These are phyloP conservation scores for Protonemura montana DNA, from an alignment of 2,888 invertebrate species.

Conservation along the genomic window DNA sequence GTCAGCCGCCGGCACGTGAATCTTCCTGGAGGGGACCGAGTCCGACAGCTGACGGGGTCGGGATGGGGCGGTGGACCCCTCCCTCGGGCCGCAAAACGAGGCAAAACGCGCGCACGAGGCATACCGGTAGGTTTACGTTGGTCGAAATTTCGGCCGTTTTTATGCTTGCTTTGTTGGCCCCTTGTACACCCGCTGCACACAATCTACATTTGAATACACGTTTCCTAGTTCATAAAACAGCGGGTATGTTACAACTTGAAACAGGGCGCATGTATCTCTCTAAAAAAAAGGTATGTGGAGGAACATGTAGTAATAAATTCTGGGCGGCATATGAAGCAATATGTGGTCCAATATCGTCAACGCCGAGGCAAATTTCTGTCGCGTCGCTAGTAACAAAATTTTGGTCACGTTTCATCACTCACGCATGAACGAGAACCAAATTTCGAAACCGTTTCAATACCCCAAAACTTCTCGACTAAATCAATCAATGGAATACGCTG, in stretches of 20 bases:
- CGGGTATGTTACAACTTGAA: not conserved
- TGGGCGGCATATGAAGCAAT: not conserved
- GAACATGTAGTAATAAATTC: not conserved
- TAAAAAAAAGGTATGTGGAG: not conserved
- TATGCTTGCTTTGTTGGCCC: not conserved
- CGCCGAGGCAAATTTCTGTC: no score
- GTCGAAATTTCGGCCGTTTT: not conserved
- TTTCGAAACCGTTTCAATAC: no score
- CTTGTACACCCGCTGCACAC: not conserved
- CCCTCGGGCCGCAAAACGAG: not conserved
- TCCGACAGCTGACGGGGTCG: not conserved
- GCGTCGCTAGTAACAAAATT: no score
- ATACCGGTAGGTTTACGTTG: no score
- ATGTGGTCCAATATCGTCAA: no score
- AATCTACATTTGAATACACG: conserved; percentile 2
- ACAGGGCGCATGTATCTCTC: not conserved
- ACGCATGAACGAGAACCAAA: no score
- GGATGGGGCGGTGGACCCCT: not conserved
- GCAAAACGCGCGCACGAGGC: not conserved
- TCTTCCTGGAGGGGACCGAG: not conserved
- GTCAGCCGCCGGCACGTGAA: not conserved
- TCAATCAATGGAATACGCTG: no score
- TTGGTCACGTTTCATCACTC: no score
- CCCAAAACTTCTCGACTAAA: no score
- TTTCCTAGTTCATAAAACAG: not conserved